Conservation (phyloP, 2,888 invertebrate genomes). For the Didymodactylos carnosus region DNA sequence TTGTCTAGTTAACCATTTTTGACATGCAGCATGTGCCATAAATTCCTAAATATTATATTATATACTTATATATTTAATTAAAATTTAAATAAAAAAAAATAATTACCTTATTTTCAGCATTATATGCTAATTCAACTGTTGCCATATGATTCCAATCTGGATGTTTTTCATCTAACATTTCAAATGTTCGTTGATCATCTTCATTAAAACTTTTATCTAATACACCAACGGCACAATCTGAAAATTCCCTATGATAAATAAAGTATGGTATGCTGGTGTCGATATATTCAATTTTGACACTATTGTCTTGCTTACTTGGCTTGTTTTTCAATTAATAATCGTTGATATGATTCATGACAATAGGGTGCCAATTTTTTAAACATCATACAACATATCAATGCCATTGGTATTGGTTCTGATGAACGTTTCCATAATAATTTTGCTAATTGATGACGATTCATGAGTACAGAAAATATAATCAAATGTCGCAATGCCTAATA, state of each 20-base stretch:
- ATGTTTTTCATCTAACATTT: conserved; percentile 26
- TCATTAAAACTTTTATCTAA: conserved; percentile 25
- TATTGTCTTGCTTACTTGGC: too few relatives aligned
- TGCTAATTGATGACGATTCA: conserved; percentile 25
- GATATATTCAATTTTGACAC: too few relatives aligned
- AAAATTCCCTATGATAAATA: conserved; percentile 24
- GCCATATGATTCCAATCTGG: conserved; percentile 29
- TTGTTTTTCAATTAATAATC: conserved; percentile 21
- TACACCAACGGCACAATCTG: conserved; percentile 27
- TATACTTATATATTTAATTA: background rate
- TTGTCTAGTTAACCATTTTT: conserved; percentile 36
- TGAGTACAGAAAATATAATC: conserved; percentile 29
- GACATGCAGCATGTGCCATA: conserved; percentile 38
- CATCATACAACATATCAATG: conserved; percentile 26
- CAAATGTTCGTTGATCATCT: conserved; percentile 21
- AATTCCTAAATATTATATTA: conserved; percentile 23
- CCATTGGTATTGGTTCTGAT: conserved; percentile 29
- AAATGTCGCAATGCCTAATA: conserved; percentile 16
- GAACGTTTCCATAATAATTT: conserved; percentile 28
- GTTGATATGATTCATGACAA: conserved; percentile 23
- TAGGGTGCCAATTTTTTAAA: conserved; percentile 22
- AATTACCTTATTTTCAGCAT: conserved; percentile 28
- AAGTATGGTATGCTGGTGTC: background rate
- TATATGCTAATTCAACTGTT: conserved; percentile 32
- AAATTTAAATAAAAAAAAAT: background rate